These are phyloP conservation scores for Mustela lutreola DNA, from an alignment of 2,113 vertebrate genomes.

Conservation along the genomic window DNA sequence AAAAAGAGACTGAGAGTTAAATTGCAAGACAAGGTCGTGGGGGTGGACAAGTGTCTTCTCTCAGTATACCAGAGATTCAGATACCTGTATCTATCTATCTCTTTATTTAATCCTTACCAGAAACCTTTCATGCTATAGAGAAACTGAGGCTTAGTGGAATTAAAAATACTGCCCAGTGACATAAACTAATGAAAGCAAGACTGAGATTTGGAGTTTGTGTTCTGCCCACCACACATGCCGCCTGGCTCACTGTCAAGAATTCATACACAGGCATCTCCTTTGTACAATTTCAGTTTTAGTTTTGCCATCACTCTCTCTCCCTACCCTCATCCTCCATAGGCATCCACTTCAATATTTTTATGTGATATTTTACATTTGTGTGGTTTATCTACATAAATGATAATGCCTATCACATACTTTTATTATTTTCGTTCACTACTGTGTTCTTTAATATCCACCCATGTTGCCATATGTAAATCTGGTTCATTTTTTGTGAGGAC, in stretches of 20 bases:
- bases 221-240: not conserved
- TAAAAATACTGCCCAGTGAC: not conserved
- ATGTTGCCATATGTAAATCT: not conserved
- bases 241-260: not conserved
- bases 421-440: not conserved
- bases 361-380: not conserved
- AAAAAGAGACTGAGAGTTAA: not conserved
- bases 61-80: no score
- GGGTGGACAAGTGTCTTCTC: not conserved
- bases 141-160: not conserved
- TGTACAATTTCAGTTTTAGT: not conserved
- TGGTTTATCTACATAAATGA: constrained; percentile 34
- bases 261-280: not conserved
- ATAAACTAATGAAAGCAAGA: not conserved
- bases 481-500: not conserved
- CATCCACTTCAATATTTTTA: not conserved
- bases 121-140: not conserved
- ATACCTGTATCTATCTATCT: not conserved
- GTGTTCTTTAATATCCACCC: not conserved
- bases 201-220: not conserved
- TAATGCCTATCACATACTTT: not conserved
- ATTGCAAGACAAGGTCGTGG: not conserved
- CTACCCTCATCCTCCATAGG: not conserved
- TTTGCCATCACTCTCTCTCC: not conserved
- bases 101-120: not conserved